Evolutionary conservation across 2,888 invertebrate species (phyloP).

Genomic region (Diplolepis rosae): DNA sequence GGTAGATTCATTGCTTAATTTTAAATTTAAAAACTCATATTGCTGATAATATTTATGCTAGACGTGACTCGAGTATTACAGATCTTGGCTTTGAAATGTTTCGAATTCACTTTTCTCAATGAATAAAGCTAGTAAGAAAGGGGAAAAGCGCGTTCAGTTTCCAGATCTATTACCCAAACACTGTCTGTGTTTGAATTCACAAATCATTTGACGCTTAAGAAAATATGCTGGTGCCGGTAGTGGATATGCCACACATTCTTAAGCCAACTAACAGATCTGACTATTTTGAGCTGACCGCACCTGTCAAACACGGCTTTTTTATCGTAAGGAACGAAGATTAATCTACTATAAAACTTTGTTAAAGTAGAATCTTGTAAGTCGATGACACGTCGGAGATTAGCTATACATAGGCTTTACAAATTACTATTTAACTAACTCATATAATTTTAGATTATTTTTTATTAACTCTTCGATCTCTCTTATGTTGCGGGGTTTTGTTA

Average conservation of each 20-base stretch:
- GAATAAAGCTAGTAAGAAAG: not conserved
- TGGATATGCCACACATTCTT: constrained; percentile 54
- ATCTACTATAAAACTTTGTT: not conserved
- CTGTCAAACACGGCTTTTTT: constrained; percentile 10
- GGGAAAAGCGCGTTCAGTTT: not conserved
- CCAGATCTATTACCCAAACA: not conserved
- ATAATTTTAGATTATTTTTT: too few species aligned
- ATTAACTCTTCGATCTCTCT: too few species aligned
- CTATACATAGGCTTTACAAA: too few species aligned
- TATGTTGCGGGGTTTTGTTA: too few species aligned
- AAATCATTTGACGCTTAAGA: constrained; percentile 59
- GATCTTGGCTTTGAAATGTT: not conserved
- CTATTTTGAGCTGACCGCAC: not conserved
- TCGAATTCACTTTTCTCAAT: not conserved
- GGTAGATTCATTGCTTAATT: too few species aligned
- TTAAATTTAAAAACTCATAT: too few species aligned
- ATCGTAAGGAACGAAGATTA: not conserved
- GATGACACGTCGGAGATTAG: not conserved
- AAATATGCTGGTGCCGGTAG: constrained; percentile 51
- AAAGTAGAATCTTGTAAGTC: not conserved
- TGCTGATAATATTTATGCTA: not conserved
- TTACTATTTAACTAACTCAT: too few species aligned
- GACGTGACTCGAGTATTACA: not conserved
- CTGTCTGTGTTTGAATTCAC: constrained; percentile 58
- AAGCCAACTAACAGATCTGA: constrained; percentile 60